A percentile compares a stretch with the other conserved stretches of the same genome.
Conservation (phyloP, 2,113 vertebrate species). For the Pontoporia blainvillei region DNA sequence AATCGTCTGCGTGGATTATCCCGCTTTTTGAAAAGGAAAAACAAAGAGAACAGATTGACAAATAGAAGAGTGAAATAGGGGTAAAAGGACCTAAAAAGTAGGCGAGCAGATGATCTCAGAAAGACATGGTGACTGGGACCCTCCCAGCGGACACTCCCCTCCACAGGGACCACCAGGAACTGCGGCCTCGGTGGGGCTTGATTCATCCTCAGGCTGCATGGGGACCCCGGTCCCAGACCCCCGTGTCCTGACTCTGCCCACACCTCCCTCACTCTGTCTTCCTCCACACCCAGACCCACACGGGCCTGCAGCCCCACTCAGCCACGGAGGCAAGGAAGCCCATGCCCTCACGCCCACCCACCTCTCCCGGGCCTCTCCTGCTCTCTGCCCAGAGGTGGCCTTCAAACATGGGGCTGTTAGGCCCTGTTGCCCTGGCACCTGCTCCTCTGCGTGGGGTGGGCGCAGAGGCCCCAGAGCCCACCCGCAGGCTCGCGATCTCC, state of each 20-base stretch:
- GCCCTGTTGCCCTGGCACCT: neutral
- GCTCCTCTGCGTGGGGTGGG: neutral
- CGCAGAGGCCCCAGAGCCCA: neutral
- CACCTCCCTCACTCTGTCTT: accelerated
- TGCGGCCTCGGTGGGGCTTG: accelerated
- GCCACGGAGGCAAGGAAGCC: too few relatives aligned
- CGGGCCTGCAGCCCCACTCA: neutral
- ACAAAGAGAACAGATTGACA: neutral
- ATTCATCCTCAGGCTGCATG: neutral
- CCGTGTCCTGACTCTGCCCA: neutral
- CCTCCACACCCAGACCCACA: neutral
- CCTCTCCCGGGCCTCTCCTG: neutral
- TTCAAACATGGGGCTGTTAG: neutral
- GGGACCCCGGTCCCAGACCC: too few relatives aligned
- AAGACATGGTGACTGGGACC: accelerated
- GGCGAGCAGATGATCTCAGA: neutral
- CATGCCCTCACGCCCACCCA: neutral
- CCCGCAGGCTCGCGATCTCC: neutral
- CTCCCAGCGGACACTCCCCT: accelerated
- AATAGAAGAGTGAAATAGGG: too few relatives aligned
- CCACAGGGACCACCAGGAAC: accelerated
- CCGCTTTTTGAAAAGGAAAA: neutral
- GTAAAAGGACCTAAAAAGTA: neutral
- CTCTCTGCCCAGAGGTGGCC: neutral
- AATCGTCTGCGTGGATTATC: neutral